Base-by-base conservation (phyloP, 2,888 invertebrate genomes). In the Periphyllus acericola region DNA sequence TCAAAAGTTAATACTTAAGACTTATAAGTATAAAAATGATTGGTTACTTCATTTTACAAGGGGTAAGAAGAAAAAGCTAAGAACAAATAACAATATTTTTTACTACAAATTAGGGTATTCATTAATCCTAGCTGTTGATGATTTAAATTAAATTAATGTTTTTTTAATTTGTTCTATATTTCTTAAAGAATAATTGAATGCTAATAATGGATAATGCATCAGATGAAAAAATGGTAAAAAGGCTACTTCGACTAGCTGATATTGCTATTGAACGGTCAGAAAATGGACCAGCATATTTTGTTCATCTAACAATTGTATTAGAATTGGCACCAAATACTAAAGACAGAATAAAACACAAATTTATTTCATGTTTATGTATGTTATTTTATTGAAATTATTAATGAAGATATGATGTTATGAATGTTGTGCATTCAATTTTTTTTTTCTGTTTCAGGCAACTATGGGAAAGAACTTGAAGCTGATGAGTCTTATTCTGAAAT, bases 241-340 rank as follows among this genome's bases (percentile, higher is more conserved):
- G 46, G 17, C n/a, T 76, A 9, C 40, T 76, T 21, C 21, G 76
- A 11, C n/a, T 76, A 76, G 46, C 76, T 8, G 76, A 76, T 76
- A n/a, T n/a, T 3, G 76, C 76, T n/a, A 76, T 76, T 21, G 52
- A 76, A 46, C 40, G 76, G 3, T n/a, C 21, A n/a, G 76, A 76
- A n/a, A 21, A 52, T 89, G 91, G 91, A 17, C 89, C 91, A 89
- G 91, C 91, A n/a, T 91, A n/a, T n/a, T n/a, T 91, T 89, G 90
- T 91, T 52, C 91, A 91, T 90, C 91, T 90, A 88, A 88, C 91
- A 52, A 90, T 91, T 29, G 90, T 90, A 71, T 89, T 91, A 55
- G 90, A 91, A 89, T 80, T 91, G 68, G 90, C 89, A 75, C 90
- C 90, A 55, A 83, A 89, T 46, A 90, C 90, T 89, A 89, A 89